These are phyloP conservation scores for Arizona elegans DNA, from an alignment of 2,113 vertebrate genomes.

Conservation along the genomic window DNA sequence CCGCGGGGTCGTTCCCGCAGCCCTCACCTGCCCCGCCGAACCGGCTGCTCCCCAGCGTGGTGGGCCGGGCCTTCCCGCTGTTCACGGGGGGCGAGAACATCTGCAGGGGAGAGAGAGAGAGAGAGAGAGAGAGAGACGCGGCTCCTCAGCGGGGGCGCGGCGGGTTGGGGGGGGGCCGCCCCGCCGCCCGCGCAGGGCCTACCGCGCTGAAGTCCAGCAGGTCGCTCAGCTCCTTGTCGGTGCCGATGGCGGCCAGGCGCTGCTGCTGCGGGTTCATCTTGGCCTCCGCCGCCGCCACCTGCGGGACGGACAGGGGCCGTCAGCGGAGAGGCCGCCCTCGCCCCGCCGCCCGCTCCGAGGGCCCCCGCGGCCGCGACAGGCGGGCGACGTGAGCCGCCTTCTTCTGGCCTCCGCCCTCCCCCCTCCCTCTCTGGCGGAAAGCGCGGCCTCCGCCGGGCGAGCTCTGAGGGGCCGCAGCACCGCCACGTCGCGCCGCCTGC, in stretches of 20 bases:
- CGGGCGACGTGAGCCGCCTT: neutral
- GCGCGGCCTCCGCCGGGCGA: neutral
- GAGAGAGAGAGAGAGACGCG: neutral
- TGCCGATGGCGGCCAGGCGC: slow-evolving; percentile 97
- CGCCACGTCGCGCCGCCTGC: neutral
- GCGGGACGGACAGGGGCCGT: too few species aligned
- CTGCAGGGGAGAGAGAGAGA: slow-evolving; percentile 69
- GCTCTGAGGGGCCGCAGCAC: neutral
- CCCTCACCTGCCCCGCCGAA: slow-evolving; percentile 95
- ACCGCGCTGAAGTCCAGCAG: slow-evolving; percentile 99
- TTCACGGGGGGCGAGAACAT: slow-evolving; percentile 99
- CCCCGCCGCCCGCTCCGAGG: neutral
- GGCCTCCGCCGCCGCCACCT: slow-evolving; percentile 15
- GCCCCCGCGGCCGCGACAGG: neutral
- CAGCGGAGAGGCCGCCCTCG: too few species aligned
- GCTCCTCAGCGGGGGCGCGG: neutral
- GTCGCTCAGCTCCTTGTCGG: slow-evolving; percentile 99
- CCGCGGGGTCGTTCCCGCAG: neutral
- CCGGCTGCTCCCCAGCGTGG: slow-evolving; percentile 95
- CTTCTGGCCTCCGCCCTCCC: too few species aligned
- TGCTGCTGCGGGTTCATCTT: slow-evolving; percentile 88
- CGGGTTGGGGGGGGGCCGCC: neutral
- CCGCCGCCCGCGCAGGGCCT: slow-evolving; percentile 53
- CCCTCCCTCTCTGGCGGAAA: neutral
- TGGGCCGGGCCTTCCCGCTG: slow-evolving; percentile 94